These are phyloP conservation scores for Galaxias olidus DNA, from an alignment of 2,797 vertebrate species.

Conservation along the genomic window DNA sequence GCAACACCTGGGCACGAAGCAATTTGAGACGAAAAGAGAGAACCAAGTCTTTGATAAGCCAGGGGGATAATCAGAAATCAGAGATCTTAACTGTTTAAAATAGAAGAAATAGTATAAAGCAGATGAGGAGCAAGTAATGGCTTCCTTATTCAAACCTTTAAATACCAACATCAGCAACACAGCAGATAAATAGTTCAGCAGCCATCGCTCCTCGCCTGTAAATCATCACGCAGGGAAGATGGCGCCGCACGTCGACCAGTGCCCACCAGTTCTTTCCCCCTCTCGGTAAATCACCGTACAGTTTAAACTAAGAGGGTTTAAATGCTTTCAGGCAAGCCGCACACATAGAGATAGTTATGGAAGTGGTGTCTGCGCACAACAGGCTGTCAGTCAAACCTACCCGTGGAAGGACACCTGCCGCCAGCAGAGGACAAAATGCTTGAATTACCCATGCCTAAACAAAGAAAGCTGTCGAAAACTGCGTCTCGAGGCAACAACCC, in stretches of 20 bases:
- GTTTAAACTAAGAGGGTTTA: constrained; percentile 53
- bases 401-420: constrained; percentile 45
- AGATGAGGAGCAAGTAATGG: too few species aligned
- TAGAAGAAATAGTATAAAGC: too few species aligned
- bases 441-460: constrained; percentile 33
- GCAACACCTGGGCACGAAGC: too few species aligned
- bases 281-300: constrained; percentile 49
- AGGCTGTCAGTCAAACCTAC: constrained; percentile 60
- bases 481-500: constrained; percentile 41
- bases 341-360: constrained; percentile 56
- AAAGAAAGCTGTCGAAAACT: constrained; percentile 39
- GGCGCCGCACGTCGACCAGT: not conserved
- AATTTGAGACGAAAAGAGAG: too few species aligned
- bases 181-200: too few species aligned
- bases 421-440: constrained; percentile 37
- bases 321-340: constrained; percentile 51
- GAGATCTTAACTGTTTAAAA: too few species aligned
- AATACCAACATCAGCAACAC: too few species aligned
- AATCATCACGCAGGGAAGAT: not conserved
- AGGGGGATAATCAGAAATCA: too few species aligned
- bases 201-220: not conserved
- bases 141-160: too few species aligned
- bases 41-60: too few species aligned
- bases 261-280: constrained; percentile 30
- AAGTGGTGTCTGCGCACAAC: constrained; percentile 52